Percentiles rank a stretch among this genome's conserved stretches.
These are phyloP conservation scores for Drosophila rellima DNA, from an alignment of 2,888 invertebrate genomes.

Conservation along the genomic window DNA sequence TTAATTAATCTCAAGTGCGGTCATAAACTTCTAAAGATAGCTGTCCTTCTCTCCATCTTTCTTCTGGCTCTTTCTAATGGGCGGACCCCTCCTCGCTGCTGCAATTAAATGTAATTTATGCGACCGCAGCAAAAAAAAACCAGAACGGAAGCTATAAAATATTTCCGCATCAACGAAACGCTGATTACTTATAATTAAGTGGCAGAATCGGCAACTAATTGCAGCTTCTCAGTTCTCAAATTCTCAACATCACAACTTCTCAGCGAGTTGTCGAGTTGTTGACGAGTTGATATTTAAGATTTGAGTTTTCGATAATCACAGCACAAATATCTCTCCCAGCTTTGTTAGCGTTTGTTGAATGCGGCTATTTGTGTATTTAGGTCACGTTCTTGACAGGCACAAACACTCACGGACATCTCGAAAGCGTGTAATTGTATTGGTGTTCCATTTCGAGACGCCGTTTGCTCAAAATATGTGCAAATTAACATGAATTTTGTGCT, in stretches of 20 bases:
- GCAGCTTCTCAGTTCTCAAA: slow-evolving; percentile 16
- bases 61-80: slow-evolving; percentile 32
- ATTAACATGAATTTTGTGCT: slow-evolving; percentile 78
- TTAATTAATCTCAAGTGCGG: slow-evolving; percentile 35
- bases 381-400: slow-evolving; percentile 70
- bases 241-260: slow-evolving; percentile 16
- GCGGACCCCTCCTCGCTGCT: slow-evolving; percentile 2
- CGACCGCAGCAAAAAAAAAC: slow-evolving; percentile 22
- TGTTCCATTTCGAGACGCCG: slow-evolving; percentile 52
- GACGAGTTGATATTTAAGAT: slow-evolving; percentile 26
- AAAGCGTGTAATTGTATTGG: slow-evolving; percentile 62
- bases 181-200: slow-evolving; percentile 70
- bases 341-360: slow-evolving; percentile 29
- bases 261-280: slow-evolving; percentile 19
- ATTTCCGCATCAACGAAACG: slow-evolving; percentile 51
- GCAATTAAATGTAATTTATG: slow-evolving; percentile 62
- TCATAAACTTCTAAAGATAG: slow-evolving; percentile 14
- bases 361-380: slow-evolving; percentile 74
- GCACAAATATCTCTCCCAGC: slow-evolving; percentile 29
- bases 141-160: slow-evolving; percentile 73
- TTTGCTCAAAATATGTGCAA: slow-evolving; percentile 64
- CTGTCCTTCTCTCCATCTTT: background rate
- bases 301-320: slow-evolving; percentile 32
- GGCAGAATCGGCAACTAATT: slow-evolving; percentile 53
- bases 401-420: slow-evolving; percentile 13